A percentile compares a stretch with the other conserved stretches of the same genome.
phyloP scores from a whole-genome alignment of 1,140 invertebrate species.

The Drosophila arawakana region DNA sequence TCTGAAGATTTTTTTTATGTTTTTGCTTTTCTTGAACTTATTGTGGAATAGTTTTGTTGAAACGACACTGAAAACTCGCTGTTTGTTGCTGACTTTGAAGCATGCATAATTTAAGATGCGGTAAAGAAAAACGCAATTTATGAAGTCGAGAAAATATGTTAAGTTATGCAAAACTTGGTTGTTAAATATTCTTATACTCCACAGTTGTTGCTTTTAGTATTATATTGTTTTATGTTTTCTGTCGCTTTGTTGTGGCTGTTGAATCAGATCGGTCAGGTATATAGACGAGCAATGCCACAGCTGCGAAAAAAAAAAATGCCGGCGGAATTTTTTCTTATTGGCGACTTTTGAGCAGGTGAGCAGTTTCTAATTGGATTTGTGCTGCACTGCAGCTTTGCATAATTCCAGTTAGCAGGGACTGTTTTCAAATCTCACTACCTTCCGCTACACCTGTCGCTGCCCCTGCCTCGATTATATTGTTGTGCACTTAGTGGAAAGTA shows the following conservation, averaged over 20 bases:
- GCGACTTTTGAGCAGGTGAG: conserved; percentile 2
- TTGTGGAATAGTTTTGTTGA: conserved; percentile 36
- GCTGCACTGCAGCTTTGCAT: conserved; percentile 6
- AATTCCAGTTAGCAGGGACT: background rate
- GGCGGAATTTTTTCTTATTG: conserved; percentile 21
- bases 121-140: conserved; percentile 8
- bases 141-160: conserved; percentile 17
- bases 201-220: background rate
- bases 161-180: conserved; percentile 50
- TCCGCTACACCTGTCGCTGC: background rate
- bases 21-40: conserved; percentile 31
- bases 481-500: conserved; percentile 30
- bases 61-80: conserved; percentile 60
- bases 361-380: background rate
- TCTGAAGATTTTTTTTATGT: background rate
- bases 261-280: conserved; percentile 9
- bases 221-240: background rate
- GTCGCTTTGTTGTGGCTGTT: background rate
- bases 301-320: conserved; percentile 17
- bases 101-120: conserved; percentile 65
- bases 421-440: conserved; percentile 7
- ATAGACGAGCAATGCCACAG: conserved; percentile 3
- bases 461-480: conserved; percentile 12
- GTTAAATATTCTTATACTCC: background rate
- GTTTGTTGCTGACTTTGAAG: conserved; percentile 52